Percentiles rank a stretch among this genome's conserved stretches.
Conservation (phyloP, 2,888 invertebrate species). For the Zaprionus bogoriensis region DNA sequence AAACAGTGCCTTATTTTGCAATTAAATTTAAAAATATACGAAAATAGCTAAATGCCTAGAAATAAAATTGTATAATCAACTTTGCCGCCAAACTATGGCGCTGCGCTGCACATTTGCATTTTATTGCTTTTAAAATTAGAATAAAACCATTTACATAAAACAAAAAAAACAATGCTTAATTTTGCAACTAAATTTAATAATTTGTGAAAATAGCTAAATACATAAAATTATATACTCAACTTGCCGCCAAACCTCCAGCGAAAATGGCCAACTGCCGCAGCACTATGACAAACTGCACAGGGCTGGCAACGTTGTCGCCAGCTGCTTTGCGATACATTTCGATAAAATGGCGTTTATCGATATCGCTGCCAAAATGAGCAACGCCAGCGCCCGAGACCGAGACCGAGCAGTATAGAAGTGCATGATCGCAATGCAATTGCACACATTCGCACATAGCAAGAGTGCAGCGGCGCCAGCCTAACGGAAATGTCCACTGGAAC, state of each 20-base stretch:
- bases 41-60: no score
- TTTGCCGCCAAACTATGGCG: no score
- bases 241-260: no score
- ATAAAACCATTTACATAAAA: neutral
- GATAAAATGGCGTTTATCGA: neutral
- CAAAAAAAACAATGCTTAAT: no score
- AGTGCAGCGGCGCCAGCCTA: constrained; percentile 1
- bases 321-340: neutral
- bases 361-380: constrained; percentile 7
- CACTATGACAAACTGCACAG: neutral
- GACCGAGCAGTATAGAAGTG: constrained; percentile 10
- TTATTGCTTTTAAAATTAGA: neutral
- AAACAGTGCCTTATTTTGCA: no score
- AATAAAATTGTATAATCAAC: no score
- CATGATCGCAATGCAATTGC: constrained; percentile 30
- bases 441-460: constrained; percentile 25
- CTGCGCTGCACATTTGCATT: neutral
- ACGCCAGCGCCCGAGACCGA: no score
- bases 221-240: no score
- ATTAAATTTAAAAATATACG: no score
- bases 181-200: no score
- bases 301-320: neutral
- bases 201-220: neutral
- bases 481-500: constrained; percentile 24
- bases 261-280: neutral